These are phyloP conservation scores for Invenusta paracnida DNA, from an alignment of 2,888 invertebrate species.

Conservation along the genomic window DNA sequence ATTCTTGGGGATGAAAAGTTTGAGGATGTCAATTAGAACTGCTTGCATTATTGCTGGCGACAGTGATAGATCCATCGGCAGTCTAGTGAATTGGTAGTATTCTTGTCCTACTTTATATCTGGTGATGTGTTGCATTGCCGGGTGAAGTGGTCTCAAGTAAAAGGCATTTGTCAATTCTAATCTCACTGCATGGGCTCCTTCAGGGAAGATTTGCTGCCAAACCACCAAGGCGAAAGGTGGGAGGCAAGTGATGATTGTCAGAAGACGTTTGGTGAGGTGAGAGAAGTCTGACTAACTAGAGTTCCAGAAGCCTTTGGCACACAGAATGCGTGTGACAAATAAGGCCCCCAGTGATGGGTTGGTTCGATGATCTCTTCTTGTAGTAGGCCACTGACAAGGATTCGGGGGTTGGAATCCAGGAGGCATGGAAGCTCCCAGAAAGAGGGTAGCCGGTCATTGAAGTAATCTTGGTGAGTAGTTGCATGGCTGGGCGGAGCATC, in stretches of 20 bases:
- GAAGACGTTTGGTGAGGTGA: background rate
- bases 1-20: background rate
- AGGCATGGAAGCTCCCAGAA: background rate
- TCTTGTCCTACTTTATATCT: background rate
- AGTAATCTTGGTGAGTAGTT: background rate
- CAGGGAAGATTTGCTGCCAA: background rate
- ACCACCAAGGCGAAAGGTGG: background rate
- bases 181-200: background rate
- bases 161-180: background rate
- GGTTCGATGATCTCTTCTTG: background rate
- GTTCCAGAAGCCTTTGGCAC: background rate
- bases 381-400: background rate
- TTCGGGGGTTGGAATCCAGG: background rate
- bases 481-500: no score
- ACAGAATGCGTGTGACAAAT: background rate
- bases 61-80: background rate
- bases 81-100: conserved; percentile 2
- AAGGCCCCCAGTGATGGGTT: background rate
- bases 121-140: background rate
- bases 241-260: background rate
- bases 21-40: background rate
- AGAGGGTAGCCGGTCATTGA: background rate
- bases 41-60: background rate
- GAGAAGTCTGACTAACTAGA: background rate
- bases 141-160: background rate